These are phyloP conservation scores for Oreochromis mossambicus DNA, from an alignment of 2,797 vertebrate species.

Conservation along the genomic window DNA sequence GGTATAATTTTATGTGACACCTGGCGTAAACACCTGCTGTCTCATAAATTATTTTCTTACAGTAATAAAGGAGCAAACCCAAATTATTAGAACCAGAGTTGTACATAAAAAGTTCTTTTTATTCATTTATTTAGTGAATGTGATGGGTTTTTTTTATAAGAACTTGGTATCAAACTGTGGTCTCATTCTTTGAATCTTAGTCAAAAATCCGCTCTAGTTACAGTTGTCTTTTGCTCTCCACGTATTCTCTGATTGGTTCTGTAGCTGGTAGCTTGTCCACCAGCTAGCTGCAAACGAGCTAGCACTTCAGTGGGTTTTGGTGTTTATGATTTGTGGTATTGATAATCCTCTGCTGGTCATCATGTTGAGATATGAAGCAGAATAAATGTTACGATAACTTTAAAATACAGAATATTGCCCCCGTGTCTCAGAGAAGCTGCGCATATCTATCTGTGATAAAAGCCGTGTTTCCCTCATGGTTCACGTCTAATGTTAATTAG, in stretches of 20 bases:
- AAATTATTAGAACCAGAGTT: background rate
- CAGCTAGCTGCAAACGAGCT: background rate
- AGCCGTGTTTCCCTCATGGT: background rate
- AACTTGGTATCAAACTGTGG: background rate
- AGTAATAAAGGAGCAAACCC: background rate
- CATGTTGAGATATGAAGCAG: background rate
- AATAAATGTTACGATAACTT: background rate
- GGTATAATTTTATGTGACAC: background rate
- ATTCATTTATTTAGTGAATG: background rate
- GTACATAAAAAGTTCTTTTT: accelerated
- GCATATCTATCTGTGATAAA: background rate
- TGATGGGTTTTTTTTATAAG: accelerated
- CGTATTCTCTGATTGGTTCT: background rate
- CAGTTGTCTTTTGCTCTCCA: background rate
- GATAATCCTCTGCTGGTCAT: background rate
- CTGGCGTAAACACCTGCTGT: background rate
- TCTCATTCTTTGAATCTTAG: background rate
- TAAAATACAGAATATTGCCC: background rate
- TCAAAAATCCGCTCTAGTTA: accelerated
- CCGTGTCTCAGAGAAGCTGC: background rate
- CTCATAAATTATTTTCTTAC: background rate
- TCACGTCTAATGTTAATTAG: background rate
- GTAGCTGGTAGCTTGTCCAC: background rate
- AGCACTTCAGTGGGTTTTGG: background rate
- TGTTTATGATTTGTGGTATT: accelerated